These are phyloP conservation scores for Megaptera novaeangliae DNA, from an alignment of 2,113 vertebrate species.

Conservation along the genomic window DNA sequence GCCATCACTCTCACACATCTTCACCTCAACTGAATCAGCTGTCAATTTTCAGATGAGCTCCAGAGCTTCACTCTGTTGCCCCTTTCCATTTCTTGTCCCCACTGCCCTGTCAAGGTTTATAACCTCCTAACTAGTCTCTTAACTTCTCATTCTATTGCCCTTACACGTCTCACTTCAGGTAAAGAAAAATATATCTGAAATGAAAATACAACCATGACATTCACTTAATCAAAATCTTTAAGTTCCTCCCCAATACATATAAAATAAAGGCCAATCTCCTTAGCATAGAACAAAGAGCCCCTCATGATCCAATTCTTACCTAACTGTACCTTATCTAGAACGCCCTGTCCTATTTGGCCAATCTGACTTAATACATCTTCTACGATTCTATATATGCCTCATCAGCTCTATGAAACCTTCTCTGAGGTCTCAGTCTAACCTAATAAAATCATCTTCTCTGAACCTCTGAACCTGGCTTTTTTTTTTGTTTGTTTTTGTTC, in stretches of 20 bases:
- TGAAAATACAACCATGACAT: background rate
- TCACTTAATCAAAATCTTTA: background rate
- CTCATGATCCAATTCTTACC: background rate
- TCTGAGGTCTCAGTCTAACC: background rate
- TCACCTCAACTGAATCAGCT: background rate
- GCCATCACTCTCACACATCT: background rate
- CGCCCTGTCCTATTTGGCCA: background rate
- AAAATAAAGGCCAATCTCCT: background rate
- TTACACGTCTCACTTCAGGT: background rate
- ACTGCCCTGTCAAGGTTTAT: background rate
- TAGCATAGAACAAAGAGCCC: background rate
- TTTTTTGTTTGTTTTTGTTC: background rate
- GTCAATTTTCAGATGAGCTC: background rate
- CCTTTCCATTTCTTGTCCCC: background rate
- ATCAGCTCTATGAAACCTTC: background rate
- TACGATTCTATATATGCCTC: background rate
- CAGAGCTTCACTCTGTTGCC: background rate
- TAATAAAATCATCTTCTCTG: background rate
- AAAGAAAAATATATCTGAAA: background rate
- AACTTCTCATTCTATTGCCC: background rate
- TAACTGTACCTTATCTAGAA: background rate
- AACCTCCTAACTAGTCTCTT: background rate
- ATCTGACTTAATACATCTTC: background rate
- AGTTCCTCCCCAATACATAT: background rate
- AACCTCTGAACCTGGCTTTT: accelerated